These are phyloP conservation scores for Nycticebus coucang DNA, from an alignment of 2,113 vertebrate genomes.

Conservation along the genomic window DNA sequence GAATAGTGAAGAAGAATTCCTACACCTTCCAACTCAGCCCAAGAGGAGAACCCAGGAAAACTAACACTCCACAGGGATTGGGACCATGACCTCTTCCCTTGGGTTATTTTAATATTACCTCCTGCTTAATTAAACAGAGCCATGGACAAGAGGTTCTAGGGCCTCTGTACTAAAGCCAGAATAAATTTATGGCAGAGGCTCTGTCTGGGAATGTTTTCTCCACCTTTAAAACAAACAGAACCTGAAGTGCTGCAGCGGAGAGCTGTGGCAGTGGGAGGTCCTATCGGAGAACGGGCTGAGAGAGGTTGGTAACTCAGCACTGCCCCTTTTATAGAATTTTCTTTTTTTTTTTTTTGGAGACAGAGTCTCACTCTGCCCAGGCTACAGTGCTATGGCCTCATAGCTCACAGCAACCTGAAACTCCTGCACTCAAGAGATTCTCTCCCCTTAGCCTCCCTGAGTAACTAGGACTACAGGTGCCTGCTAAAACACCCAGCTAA, in stretches of 20 bases:
- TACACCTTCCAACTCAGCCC: not conserved
- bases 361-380: too few species aligned
- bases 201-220: slow-evolving; percentile 42
- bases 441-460: too few species aligned
- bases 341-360: not conserved
- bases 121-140: slow-evolving; percentile 76
- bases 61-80: not conserved
- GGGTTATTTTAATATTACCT: slow-evolving; percentile 57
- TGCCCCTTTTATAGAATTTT: not conserved
- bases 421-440: too few species aligned
- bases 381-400: too few species aligned
- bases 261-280: not conserved
- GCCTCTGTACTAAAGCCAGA: slow-evolving; percentile 64
- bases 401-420: too few species aligned
- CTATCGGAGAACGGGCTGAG: not conserved
- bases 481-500: too few species aligned
- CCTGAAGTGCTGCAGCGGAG: not conserved
- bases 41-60: not conserved
- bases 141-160: slow-evolving; percentile 31
- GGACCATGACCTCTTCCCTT: not conserved
- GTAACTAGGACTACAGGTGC: too few species aligned
- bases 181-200: slow-evolving; percentile 68
- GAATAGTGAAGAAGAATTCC: not conserved
- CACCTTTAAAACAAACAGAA: slow-evolving; percentile 64
- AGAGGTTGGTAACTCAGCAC: not conserved